These are phyloP conservation scores for Forbesichthys agassizii DNA, from an alignment of 2,113 vertebrate species.

Conservation along the genomic window DNA sequence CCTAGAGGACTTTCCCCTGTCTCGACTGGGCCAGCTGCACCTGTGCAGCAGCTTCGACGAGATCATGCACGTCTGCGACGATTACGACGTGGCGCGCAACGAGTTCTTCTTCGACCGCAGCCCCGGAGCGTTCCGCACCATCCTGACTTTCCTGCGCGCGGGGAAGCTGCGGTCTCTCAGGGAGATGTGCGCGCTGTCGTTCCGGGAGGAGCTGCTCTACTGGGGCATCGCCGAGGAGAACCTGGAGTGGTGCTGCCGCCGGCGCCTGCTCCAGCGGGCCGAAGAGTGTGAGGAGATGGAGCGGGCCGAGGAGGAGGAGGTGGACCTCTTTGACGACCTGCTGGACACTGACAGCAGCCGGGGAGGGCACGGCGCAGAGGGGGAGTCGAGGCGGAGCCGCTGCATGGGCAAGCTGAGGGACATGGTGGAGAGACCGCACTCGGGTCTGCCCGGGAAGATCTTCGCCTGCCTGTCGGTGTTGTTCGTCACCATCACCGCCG, in stretches of 20 bases:
- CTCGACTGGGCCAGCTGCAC: constrained; percentile 89
- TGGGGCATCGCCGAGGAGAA: constrained; percentile 95
- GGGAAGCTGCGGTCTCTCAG: constrained; percentile 91
- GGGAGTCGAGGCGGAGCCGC: constrained; percentile 75
- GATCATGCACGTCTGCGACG: constrained; percentile 93
- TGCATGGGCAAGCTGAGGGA: constrained; percentile 92
- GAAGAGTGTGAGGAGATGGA: constrained; percentile 92
- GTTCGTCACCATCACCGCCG: constrained; percentile 95
- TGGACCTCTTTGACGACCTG: constrained; percentile 65
- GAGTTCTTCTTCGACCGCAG: constrained; percentile 99
- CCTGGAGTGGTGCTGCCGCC: constrained; percentile 93
- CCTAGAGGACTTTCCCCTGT: constrained; percentile 93
- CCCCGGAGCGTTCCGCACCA: constrained; percentile 92
- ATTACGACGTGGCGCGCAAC: constrained; percentile 91
- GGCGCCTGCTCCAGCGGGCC: constrained; percentile 89
- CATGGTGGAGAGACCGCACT: constrained; percentile 98
- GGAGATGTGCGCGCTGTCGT: constrained; percentile 94
- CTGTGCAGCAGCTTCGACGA: constrained; percentile 94
- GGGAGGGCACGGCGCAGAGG: constrained; percentile 67
- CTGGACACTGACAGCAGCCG: constrained; percentile 76
- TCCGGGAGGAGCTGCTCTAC: constrained; percentile 95
- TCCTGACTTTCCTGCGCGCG: constrained; percentile 91
- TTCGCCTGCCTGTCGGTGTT: constrained; percentile 96
- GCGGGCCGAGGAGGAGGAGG: constrained; percentile 84
- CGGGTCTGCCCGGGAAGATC: constrained; percentile 95